A percentile compares a stretch with the other conserved stretches of the same genome.
Conservation (phyloP, 2,888 invertebrate species). For the Amblyteles armatorius region DNA sequence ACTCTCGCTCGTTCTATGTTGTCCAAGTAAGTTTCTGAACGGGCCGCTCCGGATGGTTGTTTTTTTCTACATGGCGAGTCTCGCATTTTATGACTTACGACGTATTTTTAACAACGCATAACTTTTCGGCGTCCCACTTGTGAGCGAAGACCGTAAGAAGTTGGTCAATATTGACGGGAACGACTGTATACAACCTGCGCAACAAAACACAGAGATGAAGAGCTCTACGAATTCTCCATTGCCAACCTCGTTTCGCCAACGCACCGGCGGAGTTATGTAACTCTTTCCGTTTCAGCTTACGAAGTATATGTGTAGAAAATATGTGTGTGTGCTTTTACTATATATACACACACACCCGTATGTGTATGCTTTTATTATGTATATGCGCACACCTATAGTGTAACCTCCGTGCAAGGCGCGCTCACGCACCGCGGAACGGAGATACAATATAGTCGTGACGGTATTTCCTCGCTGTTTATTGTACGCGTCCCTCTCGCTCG, state of each 20-base stretch:
- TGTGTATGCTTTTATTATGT: not conserved
- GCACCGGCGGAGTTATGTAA: conserved; percentile 14
- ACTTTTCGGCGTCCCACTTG: too few relatives aligned
- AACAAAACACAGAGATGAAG: conserved; percentile 13
- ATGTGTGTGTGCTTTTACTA: not conserved
- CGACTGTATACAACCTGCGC: not conserved
- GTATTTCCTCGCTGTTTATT: conserved; percentile 16
- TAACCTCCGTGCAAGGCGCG: not conserved
- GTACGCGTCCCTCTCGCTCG: conserved; percentile 4
- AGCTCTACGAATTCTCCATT: not conserved
- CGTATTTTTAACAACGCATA: too few relatives aligned
- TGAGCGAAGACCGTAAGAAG: not conserved
- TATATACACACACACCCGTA: not conserved
- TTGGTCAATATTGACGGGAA: conserved; percentile 7
- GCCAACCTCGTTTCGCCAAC: not conserved
- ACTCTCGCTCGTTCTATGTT: too few relatives aligned
- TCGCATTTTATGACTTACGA: too few relatives aligned
- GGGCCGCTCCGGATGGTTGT: not conserved
- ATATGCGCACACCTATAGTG: not conserved
- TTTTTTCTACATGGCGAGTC: not conserved
- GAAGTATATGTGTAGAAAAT: not conserved
- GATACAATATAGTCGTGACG: not conserved
- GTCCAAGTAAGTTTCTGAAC: not conserved
- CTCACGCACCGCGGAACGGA: not conserved
- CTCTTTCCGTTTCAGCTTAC: conserved; percentile 17